Percentiles rank a stretch among this genome's conserved stretches.
Conservation (phyloP, 2,113 vertebrate genomes). For the Rutilus rutilus region DNA sequence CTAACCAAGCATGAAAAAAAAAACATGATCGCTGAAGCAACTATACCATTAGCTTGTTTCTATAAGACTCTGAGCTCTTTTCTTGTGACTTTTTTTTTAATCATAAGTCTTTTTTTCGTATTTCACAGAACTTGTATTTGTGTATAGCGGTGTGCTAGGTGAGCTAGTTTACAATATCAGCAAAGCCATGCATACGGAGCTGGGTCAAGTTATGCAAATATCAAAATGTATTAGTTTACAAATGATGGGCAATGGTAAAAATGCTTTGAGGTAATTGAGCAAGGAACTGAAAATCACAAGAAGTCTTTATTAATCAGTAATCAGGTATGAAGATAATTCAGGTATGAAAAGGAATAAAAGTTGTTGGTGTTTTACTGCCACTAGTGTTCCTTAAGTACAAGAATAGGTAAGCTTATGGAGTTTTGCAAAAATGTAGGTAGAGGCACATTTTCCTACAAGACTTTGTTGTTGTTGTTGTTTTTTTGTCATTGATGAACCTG, state of each 20-base stretch:
- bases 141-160: not conserved
- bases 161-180: not conserved
- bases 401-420: too few relatives aligned
- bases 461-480: not conserved
- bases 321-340: too few relatives aligned
- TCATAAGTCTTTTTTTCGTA: too few relatives aligned
- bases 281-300: too few relatives aligned
- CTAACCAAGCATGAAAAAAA: not conserved
- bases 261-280: too few relatives aligned
- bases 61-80: not conserved
- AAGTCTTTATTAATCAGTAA: too few relatives aligned
- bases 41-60: not conserved
- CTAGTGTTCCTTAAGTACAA: too few relatives aligned
- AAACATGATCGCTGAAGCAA: not conserved
- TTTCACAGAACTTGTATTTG: too few relatives aligned
- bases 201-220: not conserved
- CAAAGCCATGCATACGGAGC: too few relatives aligned
- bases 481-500: not conserved
- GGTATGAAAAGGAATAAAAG: too few relatives aligned
- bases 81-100: too few relatives aligned
- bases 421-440: not conserved
- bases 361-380: too few relatives aligned
- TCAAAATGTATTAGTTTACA: not conserved
- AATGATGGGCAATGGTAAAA: not conserved
- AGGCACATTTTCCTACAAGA: not conserved